Base-by-base conservation (phyloP, 1,140 invertebrate species). In the Gyrodactylus salaris region DNA sequence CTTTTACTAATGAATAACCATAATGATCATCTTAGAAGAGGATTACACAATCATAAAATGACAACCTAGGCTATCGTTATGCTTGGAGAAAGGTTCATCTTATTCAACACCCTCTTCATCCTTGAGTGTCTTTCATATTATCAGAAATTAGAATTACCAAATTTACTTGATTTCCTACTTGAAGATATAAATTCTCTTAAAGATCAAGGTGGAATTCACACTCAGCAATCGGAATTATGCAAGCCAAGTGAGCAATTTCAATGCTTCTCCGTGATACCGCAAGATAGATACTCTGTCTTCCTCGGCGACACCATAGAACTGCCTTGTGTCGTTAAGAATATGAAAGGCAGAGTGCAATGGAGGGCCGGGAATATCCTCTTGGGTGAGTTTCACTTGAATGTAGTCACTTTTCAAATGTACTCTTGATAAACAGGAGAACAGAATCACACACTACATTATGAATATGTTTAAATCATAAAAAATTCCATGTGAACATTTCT, bases 281-380 rank as follows among this genome's bases (percentile, higher is more conserved):
- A 24, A n/a, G 70, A 71, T 25, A 23, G 24, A 25, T 71, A 71
- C 26, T 21, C 21, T 21, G 70, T 71, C 26, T 25, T 24, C 2
- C 70, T 24, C 1, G 25, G 25, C 20, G 21, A 21, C 2, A 71
- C 20, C 20, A 26, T 71, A 25, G 70, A 24, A 7, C 25, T 71
- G 21, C 25, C 25, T 20, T 71, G 70, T 71, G 24, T 25, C n/a
- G 70, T 71, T 25, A 21, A 26, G 26, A 71, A 71, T 71, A 20
- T 24, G 24, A 23, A 71, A 16, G 70, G 70, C 1, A 71, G 26
- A 71, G 70, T 71, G 20, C 70, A 71, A 25, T 71, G 70, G 70
- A 1, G 70, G 1, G 70, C 70, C 26, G 24, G 25, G 25, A 71
- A 22, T 71, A 25, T 71, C 1, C 21, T 71, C 7, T 25, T 71